phyloP scores from a whole-genome alignment of 2,113 vertebrate genomes.

The Fulica atra region DNA sequence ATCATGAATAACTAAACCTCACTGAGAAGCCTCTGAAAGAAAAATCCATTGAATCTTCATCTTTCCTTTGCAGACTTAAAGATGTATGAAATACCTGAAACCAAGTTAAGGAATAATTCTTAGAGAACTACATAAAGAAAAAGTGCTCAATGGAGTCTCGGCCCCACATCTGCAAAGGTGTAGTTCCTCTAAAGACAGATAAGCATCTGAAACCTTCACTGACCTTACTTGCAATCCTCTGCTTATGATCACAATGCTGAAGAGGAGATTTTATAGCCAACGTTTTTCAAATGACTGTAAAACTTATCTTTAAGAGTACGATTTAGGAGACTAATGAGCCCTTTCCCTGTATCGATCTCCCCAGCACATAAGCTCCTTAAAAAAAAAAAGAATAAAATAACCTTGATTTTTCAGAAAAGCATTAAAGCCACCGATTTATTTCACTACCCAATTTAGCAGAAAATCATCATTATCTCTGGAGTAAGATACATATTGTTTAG shows the following conservation, averaged over 20 bases:
- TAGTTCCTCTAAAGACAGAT: neutral
- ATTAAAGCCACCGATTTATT: neutral
- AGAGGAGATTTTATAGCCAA: slow-evolving; percentile 1
- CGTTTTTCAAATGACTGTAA: neutral
- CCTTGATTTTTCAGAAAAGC: slow-evolving; percentile 1
- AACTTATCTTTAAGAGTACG: neutral
- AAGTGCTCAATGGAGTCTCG: neutral
- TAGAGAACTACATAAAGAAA: neutral
- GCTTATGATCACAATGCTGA: neutral
- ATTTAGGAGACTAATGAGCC: neutral
- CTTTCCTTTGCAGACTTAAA: neutral
- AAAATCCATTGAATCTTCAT: neutral
- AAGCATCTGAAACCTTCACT: neutral
- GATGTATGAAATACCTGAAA: neutral
- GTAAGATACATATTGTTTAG: neutral
- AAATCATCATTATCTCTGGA: neutral
- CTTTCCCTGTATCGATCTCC: neutral
- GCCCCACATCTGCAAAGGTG: neutral
- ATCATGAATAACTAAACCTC: neutral
- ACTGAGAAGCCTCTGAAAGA: neutral
- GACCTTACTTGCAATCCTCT: neutral
- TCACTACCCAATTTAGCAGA: neutral
- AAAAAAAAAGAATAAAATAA: neutral
- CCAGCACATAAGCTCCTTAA: neutral
- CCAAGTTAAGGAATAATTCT: neutral